Conservation (phyloP, 1,140 invertebrate genomes). For the Ectropis grisescens region DNA sequence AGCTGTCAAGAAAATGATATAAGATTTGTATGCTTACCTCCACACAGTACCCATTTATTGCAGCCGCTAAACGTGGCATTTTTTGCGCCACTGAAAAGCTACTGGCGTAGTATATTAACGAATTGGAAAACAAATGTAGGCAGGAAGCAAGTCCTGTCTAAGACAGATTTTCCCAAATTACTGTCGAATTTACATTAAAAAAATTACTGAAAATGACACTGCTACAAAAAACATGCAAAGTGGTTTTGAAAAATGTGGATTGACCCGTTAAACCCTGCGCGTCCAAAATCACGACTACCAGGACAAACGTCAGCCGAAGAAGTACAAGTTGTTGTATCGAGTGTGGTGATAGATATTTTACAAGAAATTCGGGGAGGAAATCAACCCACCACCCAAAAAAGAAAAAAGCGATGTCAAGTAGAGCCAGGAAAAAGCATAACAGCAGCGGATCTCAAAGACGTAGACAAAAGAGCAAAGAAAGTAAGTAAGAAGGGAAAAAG, state of each 20-base stretch:
- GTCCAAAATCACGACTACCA: constrained; percentile 9
- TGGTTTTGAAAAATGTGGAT: constrained; percentile 9
- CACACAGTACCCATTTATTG: too few species aligned
- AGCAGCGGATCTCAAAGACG: constrained; percentile 2
- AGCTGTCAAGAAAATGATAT: too few species aligned
- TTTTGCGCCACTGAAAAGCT: too few species aligned
- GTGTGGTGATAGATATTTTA: constrained; percentile 6
- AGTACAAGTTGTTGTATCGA: constrained; percentile 3
- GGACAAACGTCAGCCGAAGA: constrained; percentile 1
- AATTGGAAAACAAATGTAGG: too few species aligned
- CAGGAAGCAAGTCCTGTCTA: too few species aligned
- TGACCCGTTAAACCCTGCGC: constrained; percentile 6
- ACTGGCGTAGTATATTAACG: too few species aligned
- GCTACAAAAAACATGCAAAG: constrained; percentile 11
- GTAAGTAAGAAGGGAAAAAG: too few species aligned
- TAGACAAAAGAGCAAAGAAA: neutral
- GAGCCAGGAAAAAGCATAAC: constrained; percentile 3
- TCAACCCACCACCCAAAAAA: neutral
- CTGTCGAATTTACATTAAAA: constrained; percentile 6
- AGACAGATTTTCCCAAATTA: too few species aligned
- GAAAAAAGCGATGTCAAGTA: constrained; percentile 5
- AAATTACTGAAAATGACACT: constrained; percentile 15
- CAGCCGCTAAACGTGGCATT: too few species aligned
- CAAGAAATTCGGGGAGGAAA: constrained; percentile 1
- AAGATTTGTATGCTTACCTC: too few species aligned